Evolutionary conservation across 2,888 invertebrate genomes (phyloP), one percentile per base, ranked within the genome.

Genomic region (Latrodectus hesperus): DNA sequence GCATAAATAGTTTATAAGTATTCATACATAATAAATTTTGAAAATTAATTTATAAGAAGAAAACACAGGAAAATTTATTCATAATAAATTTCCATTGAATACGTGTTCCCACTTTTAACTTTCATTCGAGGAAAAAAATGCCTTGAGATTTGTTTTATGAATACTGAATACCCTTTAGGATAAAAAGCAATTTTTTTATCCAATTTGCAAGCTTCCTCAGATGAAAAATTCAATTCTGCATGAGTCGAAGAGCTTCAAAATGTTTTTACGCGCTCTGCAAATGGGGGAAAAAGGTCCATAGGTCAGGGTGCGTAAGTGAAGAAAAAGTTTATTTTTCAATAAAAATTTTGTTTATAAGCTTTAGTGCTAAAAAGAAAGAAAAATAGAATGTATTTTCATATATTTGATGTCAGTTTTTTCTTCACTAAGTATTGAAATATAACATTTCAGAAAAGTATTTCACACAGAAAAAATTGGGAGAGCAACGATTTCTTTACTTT

Each of bases 181-280:
- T 49, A 22, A 71, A 80, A 80, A 60, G 60, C 52, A 16, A 72
- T 72, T 80, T 80, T 78, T 80, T 80, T 72, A 72, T 80, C 72
- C 80, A 80, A 80, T 80, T 80, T 80, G 51, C 71, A 14, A 72
- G 64, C 71, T 51, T 64, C 17, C 51, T 72, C 49, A 49, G 55
- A 71, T 64, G 51, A 76, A 80, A 80, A 80, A 72, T 72, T 80
- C 80, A 80, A 80, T 80, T 51, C 71, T 17, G 38, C 60, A 76
- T n/a, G 64, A 51, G n/a, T 67, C 67, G 16, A 60, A 38, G 70
- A 80, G 80, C 64, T 75, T 49, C 80, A 80, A 80, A 80, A 72
- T 80, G 51, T 49, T 80, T 72, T 72, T 71, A 72, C 60, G 80
- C 72, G 71, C 64, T 10, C 17, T 51, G 65, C 12, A 76, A 76